Base-by-base conservation (phyloP, 2,888 invertebrate genomes). In the Meiosimyza decipiens region DNA sequence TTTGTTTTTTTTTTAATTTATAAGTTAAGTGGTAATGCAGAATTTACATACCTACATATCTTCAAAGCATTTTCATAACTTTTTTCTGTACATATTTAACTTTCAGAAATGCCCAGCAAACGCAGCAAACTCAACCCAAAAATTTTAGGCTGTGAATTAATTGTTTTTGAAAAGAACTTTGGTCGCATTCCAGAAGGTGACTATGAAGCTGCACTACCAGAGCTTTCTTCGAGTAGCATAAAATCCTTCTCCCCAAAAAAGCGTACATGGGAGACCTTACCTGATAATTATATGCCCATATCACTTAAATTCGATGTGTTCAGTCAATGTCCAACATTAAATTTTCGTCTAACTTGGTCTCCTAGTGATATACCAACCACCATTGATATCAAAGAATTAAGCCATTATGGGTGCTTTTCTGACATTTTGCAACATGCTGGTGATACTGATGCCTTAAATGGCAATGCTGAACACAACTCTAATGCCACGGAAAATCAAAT, bases 81-180 rank as follows among this genome's bases (percentile, higher is more conserved):
- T 51, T 59, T 55, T 57, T 33, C 16, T 51, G 15, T 49, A 55
- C 40, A 33, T 50, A 18, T 49, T 64, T 22, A 6, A 28, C 22
- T 50, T 50, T 6, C 51, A 83, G 84, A 77, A 67, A 80, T 94
- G 65, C 89, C 91, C 15, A 90, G 90, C 77, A 94, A 94, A 83
- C 90, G 93, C 71, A 88, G 92, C 16, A 94, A 94, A 86, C 88
- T 91, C 9, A 88, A 90, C 64, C 82, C 85, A 40, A 87, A 86
- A 79, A 77, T 85, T 54, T 87, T 83, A 73, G 87, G 87, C 51
- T 93, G 94, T 72, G 97, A 97, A 87, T 88, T 98, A 72, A 93
- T 95, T 73, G 92, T 97, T 49, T 97, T 95, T 83, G 97, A 97
- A 85, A 95, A 95, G 84, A 93, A 95, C 81, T 95, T 93, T 82